These are phyloP conservation scores for Phoeniculus purpureus DNA, from an alignment of 2,797 vertebrate genomes.

Conservation along the genomic window DNA sequence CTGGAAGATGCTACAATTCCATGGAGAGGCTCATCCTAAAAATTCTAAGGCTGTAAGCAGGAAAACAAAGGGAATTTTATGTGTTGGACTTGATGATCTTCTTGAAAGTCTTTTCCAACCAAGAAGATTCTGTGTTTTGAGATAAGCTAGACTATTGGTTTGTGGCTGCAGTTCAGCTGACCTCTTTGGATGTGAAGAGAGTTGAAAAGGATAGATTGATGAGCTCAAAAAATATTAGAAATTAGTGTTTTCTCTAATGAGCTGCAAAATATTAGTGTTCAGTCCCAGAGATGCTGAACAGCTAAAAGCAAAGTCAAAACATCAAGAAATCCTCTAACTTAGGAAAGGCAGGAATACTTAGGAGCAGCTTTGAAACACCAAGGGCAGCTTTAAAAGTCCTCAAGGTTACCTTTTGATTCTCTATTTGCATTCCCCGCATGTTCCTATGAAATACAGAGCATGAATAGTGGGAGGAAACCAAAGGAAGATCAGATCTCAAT, in stretches of 20 bases:
- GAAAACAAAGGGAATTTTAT: too few species aligned
- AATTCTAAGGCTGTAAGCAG: neutral
- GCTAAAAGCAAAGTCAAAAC: neutral
- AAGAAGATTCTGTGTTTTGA: too few species aligned
- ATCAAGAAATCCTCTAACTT: slow-evolving; percentile 4
- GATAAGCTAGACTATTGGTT: too few species aligned
- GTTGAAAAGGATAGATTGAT: neutral
- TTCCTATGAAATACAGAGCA: neutral
- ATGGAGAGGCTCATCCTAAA: neutral
- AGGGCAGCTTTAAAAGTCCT: slow-evolving; percentile 2
- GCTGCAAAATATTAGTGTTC: neutral
- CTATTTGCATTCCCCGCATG: slow-evolving; percentile 16
- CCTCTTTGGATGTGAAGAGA: neutral
- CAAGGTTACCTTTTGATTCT: slow-evolving; percentile 47
- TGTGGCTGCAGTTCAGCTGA: too few species aligned
- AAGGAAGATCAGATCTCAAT: slow-evolving; percentile 14
- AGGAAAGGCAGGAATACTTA: neutral
- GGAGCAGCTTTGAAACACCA: slow-evolving; percentile 39
- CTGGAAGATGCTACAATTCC: neutral
- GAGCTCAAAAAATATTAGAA: too few species aligned
- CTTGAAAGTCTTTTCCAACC: too few species aligned
- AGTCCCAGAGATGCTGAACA: neutral
- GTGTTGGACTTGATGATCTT: too few species aligned
- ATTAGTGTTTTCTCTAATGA: neutral
- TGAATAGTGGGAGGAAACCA: neutral